phyloP scores from a whole-genome alignment of 1,140 invertebrate species.

The Onthophagus taurus region DNA sequence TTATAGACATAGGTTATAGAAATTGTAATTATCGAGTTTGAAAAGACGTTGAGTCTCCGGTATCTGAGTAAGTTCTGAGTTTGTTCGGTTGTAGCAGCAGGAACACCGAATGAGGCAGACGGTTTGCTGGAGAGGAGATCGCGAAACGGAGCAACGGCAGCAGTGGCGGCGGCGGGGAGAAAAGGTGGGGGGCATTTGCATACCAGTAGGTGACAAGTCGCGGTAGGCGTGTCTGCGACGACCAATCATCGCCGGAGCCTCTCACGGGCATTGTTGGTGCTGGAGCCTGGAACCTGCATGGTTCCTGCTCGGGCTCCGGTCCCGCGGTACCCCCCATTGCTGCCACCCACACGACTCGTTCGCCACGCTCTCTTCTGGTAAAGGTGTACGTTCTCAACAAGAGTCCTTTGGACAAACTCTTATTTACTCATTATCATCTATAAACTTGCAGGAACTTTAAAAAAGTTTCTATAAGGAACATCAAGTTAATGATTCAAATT shows the following conservation, averaged over 20 bases:
- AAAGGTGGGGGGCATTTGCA: slow-evolving; percentile 33
- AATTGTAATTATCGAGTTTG: too few species aligned
- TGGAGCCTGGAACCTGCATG: slow-evolving; percentile 33
- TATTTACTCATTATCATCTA: too few species aligned
- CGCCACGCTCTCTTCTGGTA: slow-evolving; percentile 10
- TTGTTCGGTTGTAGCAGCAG: too few species aligned
- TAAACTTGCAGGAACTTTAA: too few species aligned
- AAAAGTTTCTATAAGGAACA: too few species aligned
- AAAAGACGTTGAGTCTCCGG: too few species aligned
- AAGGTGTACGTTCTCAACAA: too few species aligned
- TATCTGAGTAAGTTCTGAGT: too few species aligned
- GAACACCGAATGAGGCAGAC: too few species aligned
- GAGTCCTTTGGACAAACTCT: too few species aligned
- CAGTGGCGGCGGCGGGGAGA: slow-evolving; percentile 16
- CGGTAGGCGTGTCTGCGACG: slow-evolving; percentile 29
- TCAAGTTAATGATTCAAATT: too few species aligned
- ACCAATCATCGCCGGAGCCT: slow-evolving; percentile 27
- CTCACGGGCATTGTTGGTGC: slow-evolving; percentile 27
- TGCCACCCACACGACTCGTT: slow-evolving; percentile 20
- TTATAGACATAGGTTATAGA: too few species aligned
- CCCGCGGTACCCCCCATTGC: slow-evolving; percentile 16
- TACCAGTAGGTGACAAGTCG: slow-evolving; percentile 39
- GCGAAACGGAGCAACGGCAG: neutral
- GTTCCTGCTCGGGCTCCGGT: slow-evolving; percentile 28
- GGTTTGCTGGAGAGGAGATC: neutral